These are phyloP conservation scores for Phocides pigmalion DNA, from an alignment of 1,140 invertebrate genomes.

Conservation along the genomic window DNA sequence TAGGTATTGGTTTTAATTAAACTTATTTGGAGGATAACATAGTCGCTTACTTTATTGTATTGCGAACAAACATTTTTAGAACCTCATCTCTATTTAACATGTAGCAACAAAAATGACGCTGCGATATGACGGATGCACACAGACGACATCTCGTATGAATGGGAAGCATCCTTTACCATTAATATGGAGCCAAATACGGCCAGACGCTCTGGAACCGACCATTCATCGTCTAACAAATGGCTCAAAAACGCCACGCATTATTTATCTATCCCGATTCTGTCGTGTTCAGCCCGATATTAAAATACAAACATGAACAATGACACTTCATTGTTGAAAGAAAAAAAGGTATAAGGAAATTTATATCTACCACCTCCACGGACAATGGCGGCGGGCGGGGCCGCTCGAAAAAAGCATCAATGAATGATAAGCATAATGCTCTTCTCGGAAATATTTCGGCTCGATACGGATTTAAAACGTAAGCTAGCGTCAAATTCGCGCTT, in stretches of 20 bases:
- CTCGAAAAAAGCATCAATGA: constrained; percentile 65
- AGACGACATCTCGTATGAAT: constrained; percentile 48
- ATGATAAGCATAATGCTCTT: constrained; percentile 47
- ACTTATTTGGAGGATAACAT: too few species aligned
- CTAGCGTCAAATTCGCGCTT: constrained; percentile 56
- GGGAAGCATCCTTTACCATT: constrained; percentile 57
- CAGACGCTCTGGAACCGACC: constrained; percentile 70
- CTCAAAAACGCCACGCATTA: constrained; percentile 66
- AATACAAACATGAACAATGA: constrained; percentile 75
- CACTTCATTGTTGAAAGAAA: constrained; percentile 71
- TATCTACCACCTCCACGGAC: constrained; percentile 56
- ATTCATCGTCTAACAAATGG: constrained; percentile 68
- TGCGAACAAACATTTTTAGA: background rate
- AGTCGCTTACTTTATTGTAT: too few species aligned
- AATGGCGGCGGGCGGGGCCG: constrained; percentile 48
- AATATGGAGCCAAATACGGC: constrained; percentile 47
- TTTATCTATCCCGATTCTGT: constrained; percentile 71
- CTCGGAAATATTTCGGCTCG: constrained; percentile 46
- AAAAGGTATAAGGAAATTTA: constrained; percentile 67
- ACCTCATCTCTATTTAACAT: constrained; percentile 1
- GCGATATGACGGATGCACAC: constrained; percentile 54
- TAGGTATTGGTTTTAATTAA: too few species aligned
- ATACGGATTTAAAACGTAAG: constrained; percentile 38
- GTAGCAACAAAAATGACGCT: constrained; percentile 33
- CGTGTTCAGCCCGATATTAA: constrained; percentile 69